Conservation (phyloP, 2,113 vertebrate species). For the Cinclus mexicanus region DNA sequence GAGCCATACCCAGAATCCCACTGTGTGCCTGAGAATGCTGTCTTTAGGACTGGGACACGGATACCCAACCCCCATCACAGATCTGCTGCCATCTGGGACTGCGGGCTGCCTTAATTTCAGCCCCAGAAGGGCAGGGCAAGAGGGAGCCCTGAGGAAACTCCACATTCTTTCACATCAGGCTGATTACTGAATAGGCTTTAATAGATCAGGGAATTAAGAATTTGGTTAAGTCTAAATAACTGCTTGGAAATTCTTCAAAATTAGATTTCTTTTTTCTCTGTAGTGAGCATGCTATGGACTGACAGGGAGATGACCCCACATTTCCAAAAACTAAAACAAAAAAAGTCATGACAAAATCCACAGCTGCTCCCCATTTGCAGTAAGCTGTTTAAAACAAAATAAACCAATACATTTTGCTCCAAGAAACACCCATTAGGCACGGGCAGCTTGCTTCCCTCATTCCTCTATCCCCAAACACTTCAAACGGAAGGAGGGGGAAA, state of each 20-base stretch:
- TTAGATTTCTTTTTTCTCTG: not conserved
- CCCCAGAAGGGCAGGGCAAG: not conserved
- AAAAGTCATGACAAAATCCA: not conserved
- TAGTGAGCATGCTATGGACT: not conserved
- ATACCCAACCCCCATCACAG: not conserved
- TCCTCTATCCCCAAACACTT: slow-evolving; percentile 7
- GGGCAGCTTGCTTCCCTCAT: slow-evolving; percentile 34
- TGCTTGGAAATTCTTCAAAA: not conserved
- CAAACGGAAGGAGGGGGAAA: not conserved
- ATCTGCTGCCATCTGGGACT: not conserved
- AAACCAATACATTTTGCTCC: not conserved
- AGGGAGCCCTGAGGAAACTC: not conserved
- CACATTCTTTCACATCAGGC: not conserved
- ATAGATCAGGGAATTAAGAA: not conserved
- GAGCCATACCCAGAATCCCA: not conserved
- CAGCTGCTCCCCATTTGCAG: slow-evolving; percentile 50
- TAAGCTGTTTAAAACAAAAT: slow-evolving; percentile 35
- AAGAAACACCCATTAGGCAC: not conserved
- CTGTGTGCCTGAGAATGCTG: not conserved
- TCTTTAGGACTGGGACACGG: not conserved
- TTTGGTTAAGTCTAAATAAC: not conserved
- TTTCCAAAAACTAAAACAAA: not conserved
- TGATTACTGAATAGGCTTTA: not conserved
- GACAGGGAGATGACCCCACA: not conserved
- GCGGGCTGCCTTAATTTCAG: not conserved